Base-by-base conservation (phyloP, 2,113 vertebrate species). In the Thunnus maccoyii region DNA sequence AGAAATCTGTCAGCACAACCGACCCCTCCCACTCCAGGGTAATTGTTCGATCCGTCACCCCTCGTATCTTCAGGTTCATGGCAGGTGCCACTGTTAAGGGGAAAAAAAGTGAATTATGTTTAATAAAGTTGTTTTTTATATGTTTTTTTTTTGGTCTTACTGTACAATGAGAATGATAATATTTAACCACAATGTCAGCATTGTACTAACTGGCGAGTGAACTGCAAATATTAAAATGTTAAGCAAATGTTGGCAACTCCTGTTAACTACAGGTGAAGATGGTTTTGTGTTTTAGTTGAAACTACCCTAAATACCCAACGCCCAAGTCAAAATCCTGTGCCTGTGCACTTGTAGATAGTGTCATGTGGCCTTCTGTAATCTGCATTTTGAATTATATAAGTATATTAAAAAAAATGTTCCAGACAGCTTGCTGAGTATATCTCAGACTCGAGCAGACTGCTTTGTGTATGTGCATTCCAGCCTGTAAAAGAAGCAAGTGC, bases 1-100 rank as follows among this genome's bases (percentile, higher is more conserved):
- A 91, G 66, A 96, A 99, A 89, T 99, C 98, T 0, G 96, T 96
- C 89, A 97, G 94, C 81, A 96, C 94, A 63, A 95, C 88, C 0
- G 96, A 91, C 58, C 96, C 96, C 82, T 98, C 96, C 98, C 98
- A 99, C 9, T 95, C 95, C 91, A 99, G 93, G 83, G 98, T 96
- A 17, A 99, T 87, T 80, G 95, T 96, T 74, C 90, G 93, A 72
- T 99, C 97, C 0, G 96, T 96, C 84, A 98, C 93, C 7, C 94
- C 96, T 3, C 91, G 95, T 73, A 97, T 95, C 71, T 90, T 96
- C 85, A 99, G 88, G 87, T 97, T 97, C 93, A 95, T 94, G 0
- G 97, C 97, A 55, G 98, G 96, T 86, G 96, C 94, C 93, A 99
- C 98, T 99, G 92, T 84, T 72, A 27, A 87, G 73, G 77, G 20